Evolutionary conservation across 2,113 vertebrate genomes (phyloP), one percentile per base, ranked within the genome.

Genomic region (Stictonetta naevosa): DNA sequence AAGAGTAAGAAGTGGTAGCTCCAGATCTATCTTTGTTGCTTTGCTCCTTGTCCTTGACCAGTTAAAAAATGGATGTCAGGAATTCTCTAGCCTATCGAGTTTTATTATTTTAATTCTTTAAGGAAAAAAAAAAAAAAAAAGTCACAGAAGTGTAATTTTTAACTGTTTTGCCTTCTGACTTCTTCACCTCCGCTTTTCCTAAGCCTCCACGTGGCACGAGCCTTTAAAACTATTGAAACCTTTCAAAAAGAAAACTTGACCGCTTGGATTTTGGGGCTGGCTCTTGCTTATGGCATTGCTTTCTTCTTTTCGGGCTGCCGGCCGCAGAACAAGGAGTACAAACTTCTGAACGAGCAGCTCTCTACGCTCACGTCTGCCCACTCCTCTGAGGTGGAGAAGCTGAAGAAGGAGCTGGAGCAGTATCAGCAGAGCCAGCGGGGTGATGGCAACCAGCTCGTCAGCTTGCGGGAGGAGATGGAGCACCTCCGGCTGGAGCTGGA

Each of bases 281-380:
- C 21, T 67, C 44, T 67, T 48, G 12, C 66, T 26, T 19, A 14
- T 13, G 31, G 2, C 68, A 23, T 50, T 46, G 1, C 36, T 62
- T n/a, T 36, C 88, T 77, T 71, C 50, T 48, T 29, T 56, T 52
- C 26, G 73, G 50, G 18, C 2, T 28, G 29, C 23, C 59, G 78
- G 33, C 83, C 78, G 11, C 96, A 99, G 99, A 98, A 98, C 93
- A 99, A 99, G 86, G 99, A 99, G 40, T 96, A 97, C 91, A 98
- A 96, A 59, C 86, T 76, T 2, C 98, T 99, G 92, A 98, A 96
- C 0, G 99, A 99, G 93, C 98, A 99, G 93, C 96, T 99, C 66
- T 88, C 93, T 3, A 4, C 33, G 0, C 80, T 95, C 17, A 97
- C 98, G 2, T 62, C 86, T 23, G 33, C 66, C 3, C 97, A 98